phyloP scores from a whole-genome alignment of 2,888 invertebrate species.

The Drosophila neutralis region DNA sequence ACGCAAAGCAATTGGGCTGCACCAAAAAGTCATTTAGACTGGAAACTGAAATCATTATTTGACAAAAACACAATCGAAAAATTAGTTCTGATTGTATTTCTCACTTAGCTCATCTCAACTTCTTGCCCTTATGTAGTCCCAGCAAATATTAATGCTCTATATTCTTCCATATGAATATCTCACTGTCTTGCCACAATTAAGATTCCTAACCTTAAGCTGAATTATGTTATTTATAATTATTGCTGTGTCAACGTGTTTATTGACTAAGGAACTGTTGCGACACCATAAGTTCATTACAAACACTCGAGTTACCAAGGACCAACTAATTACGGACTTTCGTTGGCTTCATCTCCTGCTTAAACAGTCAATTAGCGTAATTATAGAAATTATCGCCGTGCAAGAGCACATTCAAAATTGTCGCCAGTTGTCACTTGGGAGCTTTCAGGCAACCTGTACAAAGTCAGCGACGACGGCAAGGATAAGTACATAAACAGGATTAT shows the following conservation, averaged over 20 bases:
- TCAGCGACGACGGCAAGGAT: constrained; percentile 27
- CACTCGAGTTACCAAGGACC: not conserved
- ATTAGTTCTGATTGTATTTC: not conserved
- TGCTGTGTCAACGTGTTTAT: not conserved
- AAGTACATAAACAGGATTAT: constrained; percentile 28
- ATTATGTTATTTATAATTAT: not conserved
- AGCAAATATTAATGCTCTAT: not conserved
- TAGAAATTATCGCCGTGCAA: constrained; percentile 45
- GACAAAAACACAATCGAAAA: not conserved
- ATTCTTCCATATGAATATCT: not conserved
- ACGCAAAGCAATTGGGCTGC: not conserved
- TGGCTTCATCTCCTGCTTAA: constrained; percentile 14
- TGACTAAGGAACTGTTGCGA: not conserved
- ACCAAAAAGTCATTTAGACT: not conserved
- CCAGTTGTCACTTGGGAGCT: constrained; percentile 39
- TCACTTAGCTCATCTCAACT: not conserved
- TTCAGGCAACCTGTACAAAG: constrained; percentile 8
- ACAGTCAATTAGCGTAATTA: constrained; percentile 55
- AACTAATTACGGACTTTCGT: constrained; percentile 39
- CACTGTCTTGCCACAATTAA: not conserved
- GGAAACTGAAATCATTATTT: not conserved
- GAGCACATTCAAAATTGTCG: constrained; percentile 21
- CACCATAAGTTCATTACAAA: not conserved
- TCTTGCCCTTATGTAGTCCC: not conserved
- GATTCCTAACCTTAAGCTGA: not conserved